Conservation (phyloP, 2,888 invertebrate species). For the Heliconius erato region DNA sequence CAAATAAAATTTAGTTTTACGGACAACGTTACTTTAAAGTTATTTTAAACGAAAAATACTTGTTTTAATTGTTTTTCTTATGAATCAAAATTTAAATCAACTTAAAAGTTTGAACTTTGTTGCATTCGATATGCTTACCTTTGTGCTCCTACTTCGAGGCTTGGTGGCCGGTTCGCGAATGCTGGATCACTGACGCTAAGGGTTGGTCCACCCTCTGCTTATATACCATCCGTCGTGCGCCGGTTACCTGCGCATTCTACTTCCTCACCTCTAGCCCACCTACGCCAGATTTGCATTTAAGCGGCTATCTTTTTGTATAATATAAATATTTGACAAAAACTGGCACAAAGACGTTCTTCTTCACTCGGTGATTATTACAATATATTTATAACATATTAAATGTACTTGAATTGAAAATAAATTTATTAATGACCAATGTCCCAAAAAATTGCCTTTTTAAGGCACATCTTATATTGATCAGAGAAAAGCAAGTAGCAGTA, state of each 20-base stretch:
- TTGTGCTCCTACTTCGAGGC: neutral
- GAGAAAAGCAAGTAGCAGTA: too few species aligned
- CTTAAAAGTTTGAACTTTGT: neutral
- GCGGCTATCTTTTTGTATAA: constrained; percentile 45
- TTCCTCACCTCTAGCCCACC: constrained; percentile 53
- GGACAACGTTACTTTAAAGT: neutral
- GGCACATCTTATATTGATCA: too few species aligned
- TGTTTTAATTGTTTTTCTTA: neutral
- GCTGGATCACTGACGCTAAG: constrained; percentile 37
- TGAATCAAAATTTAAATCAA: constrained; percentile 1
- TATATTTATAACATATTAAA: neutral
- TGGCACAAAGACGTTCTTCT: neutral
- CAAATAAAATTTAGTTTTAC: neutral
- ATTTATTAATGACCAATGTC: too few species aligned
- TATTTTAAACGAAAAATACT: neutral
- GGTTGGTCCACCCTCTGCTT: constrained; percentile 53
- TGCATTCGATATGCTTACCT: constrained; percentile 31
- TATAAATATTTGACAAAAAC: constrained; percentile 40
- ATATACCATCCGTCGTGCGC: constrained; percentile 56
- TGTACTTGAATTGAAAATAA: too few species aligned
- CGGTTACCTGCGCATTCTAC: constrained; percentile 64
- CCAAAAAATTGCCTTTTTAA: too few species aligned
- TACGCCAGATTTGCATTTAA: constrained; percentile 51
- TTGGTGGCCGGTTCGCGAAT: constrained; percentile 12
- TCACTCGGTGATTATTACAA: neutral